Evolutionary conservation across 1,140 invertebrate species (phyloP), one percentile per base, ranked within the genome.

Genomic region (Cydia splendana): DNA sequence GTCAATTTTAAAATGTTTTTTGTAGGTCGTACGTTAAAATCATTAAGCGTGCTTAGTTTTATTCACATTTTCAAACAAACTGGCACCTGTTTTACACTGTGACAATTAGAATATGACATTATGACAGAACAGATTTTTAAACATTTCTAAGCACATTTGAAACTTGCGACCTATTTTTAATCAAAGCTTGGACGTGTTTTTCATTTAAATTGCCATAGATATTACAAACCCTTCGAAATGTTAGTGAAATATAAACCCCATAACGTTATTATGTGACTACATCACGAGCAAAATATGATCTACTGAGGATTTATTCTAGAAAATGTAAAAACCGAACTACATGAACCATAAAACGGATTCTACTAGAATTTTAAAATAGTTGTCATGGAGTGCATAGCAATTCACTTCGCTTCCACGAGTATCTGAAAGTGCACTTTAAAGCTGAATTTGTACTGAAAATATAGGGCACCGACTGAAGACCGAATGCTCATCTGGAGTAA

Each of bases 371-470:
- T 38, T 71, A 71, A 71, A 71, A 38, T 71, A 38, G 30, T 71
- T 71, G 67, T 34, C 67, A 38, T 71, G 67, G 67, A 71, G 34
- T 38, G 34, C 34, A 38, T 18, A 38, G 38, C 30, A 71, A 71
- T 71, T 71, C 34, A 71, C 30, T 71, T 38, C 18, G 34, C 34
- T 45, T 45, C n/a, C 34, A 9, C 30, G 7, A 71, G 38, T 34
- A 71, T 45, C 15, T 71, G n/a, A 71, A 71, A 71, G 67, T 71
- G 67, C 67, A 71, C 67, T 71, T 71, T 71, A 71, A 38, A 5
- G n/a, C 67, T 67, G 67, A 38, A 38, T 71, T 71, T 45, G n/a
- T 71, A 71, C 30, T 71, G 34, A 18, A 45, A 67, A 67, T 67
- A 20, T 67, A n/a, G 65, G 34, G 34, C 28, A 69, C 28, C 13